These are phyloP conservation scores for Kryptopterus vitreolus DNA, from an alignment of 2,797 vertebrate species.

Conservation along the genomic window DNA sequence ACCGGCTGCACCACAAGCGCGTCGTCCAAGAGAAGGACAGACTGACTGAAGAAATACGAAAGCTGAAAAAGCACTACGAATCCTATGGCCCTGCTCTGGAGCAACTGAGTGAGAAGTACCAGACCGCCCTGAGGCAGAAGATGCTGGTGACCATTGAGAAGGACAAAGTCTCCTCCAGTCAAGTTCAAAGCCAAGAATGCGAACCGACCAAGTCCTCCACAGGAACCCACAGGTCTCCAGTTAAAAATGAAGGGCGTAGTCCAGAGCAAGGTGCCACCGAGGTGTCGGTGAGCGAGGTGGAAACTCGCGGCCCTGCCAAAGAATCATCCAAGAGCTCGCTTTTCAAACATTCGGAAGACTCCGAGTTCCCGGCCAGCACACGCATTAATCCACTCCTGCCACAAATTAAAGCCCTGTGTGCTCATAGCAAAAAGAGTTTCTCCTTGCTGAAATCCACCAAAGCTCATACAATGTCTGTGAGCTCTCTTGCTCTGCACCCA, in stretches of 20 bases:
- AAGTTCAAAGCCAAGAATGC: slow-evolving; percentile 66
- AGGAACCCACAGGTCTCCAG: not conserved
- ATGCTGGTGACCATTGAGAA: slow-evolving; percentile 77
- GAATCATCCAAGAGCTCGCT: slow-evolving; percentile 45
- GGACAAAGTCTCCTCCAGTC: slow-evolving; percentile 71
- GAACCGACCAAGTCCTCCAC: slow-evolving; percentile 47
- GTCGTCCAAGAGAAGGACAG: slow-evolving; percentile 82
- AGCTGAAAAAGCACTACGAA: slow-evolving; percentile 80
- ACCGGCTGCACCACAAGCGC: slow-evolving; percentile 81
- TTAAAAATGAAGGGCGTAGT: slow-evolving; percentile 22
- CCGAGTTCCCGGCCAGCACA: slow-evolving; percentile 58
- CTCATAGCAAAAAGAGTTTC: slow-evolving; percentile 47
- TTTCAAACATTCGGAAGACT: slow-evolving; percentile 62
- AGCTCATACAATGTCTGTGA: slow-evolving; percentile 58
- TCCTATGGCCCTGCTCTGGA: slow-evolving; percentile 76
- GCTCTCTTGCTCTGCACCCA: slow-evolving; percentile 72
- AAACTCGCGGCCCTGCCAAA: not conserved
- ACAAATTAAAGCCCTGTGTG: slow-evolving; percentile 50
- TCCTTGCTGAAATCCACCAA: slow-evolving; percentile 55
- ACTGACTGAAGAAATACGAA: slow-evolving; percentile 81
- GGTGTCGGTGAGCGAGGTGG: slow-evolving; percentile 10
- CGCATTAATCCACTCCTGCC: slow-evolving; percentile 51
- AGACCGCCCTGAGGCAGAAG: slow-evolving; percentile 76
- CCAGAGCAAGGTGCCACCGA: slow-evolving; percentile 17
- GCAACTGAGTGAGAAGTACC: slow-evolving; percentile 82